These are phyloP conservation scores for Panurus biarmicus DNA, from an alignment of 2,113 vertebrate genomes.

Conservation along the genomic window DNA sequence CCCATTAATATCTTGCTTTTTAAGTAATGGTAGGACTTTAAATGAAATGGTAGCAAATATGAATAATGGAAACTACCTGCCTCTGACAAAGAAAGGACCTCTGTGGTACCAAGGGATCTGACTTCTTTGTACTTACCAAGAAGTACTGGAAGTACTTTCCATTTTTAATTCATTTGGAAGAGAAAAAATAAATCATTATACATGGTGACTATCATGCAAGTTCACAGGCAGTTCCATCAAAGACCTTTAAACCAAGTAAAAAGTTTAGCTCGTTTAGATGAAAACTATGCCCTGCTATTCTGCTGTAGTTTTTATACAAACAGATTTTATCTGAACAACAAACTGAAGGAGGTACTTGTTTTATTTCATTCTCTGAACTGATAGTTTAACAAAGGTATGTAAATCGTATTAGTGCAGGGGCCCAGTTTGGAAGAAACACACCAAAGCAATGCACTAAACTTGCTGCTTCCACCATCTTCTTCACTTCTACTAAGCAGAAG, in stretches of 20 bases:
- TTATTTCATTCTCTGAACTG: background rate
- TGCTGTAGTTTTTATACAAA: background rate
- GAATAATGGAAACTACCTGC: conserved; percentile 23
- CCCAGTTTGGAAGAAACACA: background rate
- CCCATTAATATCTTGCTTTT: conserved; percentile 24
- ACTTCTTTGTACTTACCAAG: conserved; percentile 29
- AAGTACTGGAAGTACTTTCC: conserved; percentile 30
- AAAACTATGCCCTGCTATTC: background rate
- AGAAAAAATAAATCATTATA: background rate
- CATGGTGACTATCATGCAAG: background rate
- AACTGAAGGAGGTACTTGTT: background rate
- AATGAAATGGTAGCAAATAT: background rate
- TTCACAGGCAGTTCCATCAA: background rate
- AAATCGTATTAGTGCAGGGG: background rate
- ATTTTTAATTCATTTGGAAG: conserved; percentile 20
- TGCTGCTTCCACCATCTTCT: background rate
- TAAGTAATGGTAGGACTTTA: background rate
- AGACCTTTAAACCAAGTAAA: background rate
- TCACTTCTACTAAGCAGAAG: background rate
- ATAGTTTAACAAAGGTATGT: background rate
- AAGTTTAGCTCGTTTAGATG: background rate
- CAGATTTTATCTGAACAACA: background rate
- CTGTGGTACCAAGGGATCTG: conserved; percentile 4
- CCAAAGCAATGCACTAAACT: background rate
- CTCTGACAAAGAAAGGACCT: background rate